These are phyloP conservation scores for Ennomos quercinarius DNA, from an alignment of 2,888 invertebrate genomes.

Conservation along the genomic window DNA sequence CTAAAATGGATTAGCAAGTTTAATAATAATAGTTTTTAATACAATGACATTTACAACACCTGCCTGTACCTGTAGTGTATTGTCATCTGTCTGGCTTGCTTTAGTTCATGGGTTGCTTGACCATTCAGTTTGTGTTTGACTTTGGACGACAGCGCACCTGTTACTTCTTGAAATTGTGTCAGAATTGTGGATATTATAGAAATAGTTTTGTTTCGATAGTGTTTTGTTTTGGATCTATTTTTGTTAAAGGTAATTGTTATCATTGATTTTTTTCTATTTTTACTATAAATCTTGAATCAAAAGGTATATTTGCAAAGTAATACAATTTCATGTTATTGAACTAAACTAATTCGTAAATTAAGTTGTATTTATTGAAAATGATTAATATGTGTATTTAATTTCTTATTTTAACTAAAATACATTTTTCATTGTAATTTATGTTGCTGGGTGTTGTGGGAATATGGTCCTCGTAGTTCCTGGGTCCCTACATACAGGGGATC, in stretches of 20 bases:
- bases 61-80: slow-evolving; percentile 31
- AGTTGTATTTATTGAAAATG: too few relatives aligned
- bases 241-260: slow-evolving; percentile 25
- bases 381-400: too few relatives aligned
- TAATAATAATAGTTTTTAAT: slow-evolving; percentile 35
- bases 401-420: too few relatives aligned
- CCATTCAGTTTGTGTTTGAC: slow-evolving; percentile 33
- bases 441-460: too few relatives aligned
- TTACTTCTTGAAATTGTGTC: slow-evolving; percentile 11
- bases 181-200: slow-evolving; percentile 19
- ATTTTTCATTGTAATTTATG: too few relatives aligned
- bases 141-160: slow-evolving; percentile 28
- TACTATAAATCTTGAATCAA: too few relatives aligned
- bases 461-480: too few relatives aligned
- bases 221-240: slow-evolving; percentile 32
- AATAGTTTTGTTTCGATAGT: slow-evolving; percentile 16
- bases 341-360: too few relatives aligned
- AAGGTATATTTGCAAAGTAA: too few relatives aligned
- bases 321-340: too few relatives aligned
- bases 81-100: slow-evolving; percentile 30
- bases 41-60: slow-evolving; percentile 39
- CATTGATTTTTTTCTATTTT: slow-evolving; percentile 11
- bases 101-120: too few relatives aligned
- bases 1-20: slow-evolving; percentile 20
- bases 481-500: too few relatives aligned